A percentile compares a stretch with the other conserved stretches of the same genome.
phyloP scores from a whole-genome alignment of 2,888 invertebrate genomes.

The Phortica magna region DNA sequence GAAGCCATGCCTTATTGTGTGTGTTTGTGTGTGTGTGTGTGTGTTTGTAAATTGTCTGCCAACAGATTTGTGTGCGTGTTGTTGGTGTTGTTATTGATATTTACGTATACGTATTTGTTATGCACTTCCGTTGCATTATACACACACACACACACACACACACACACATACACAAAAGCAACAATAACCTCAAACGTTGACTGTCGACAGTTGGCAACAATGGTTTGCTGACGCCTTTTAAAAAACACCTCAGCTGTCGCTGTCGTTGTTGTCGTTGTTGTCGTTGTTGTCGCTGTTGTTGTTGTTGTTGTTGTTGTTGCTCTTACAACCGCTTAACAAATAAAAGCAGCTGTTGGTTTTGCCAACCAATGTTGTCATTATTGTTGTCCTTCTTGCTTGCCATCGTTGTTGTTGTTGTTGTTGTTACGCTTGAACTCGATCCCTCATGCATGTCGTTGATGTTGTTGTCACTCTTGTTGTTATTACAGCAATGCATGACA shows the following conservation, averaged over 20 bases:
- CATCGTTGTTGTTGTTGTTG: not conserved
- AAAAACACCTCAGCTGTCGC: slow-evolving; percentile 20
- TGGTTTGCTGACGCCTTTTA: slow-evolving; percentile 15
- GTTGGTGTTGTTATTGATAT: slow-evolving; percentile 26
- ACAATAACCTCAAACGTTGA: slow-evolving; percentile 12
- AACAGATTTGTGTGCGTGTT: slow-evolving; percentile 20
- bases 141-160: slow-evolving; percentile 41
- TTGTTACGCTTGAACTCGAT: not conserved
- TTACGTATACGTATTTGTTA: slow-evolving; percentile 26
- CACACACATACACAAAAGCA: not conserved
- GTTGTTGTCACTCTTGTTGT: slow-evolving; percentile 9
- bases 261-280: not conserved
- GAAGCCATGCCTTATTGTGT: not conserved
- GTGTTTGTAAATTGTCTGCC: slow-evolving; percentile 28
- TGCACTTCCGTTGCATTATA: slow-evolving; percentile 31
- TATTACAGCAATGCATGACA: not conserved
- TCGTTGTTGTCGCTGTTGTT: slow-evolving; percentile 1
- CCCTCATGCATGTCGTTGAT: not conserved
- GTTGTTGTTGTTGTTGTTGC: not conserved
- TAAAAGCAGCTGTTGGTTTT: slow-evolving; percentile 18
- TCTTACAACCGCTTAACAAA: slow-evolving; percentile 6
- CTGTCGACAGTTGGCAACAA: slow-evolving; percentile 16
- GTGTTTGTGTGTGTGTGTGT: not conserved
- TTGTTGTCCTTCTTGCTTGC: not conserved
- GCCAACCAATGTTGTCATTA: not conserved